Conservation (phyloP, 2,888 invertebrate genomes). For the Tortricodes alternella region DNA sequence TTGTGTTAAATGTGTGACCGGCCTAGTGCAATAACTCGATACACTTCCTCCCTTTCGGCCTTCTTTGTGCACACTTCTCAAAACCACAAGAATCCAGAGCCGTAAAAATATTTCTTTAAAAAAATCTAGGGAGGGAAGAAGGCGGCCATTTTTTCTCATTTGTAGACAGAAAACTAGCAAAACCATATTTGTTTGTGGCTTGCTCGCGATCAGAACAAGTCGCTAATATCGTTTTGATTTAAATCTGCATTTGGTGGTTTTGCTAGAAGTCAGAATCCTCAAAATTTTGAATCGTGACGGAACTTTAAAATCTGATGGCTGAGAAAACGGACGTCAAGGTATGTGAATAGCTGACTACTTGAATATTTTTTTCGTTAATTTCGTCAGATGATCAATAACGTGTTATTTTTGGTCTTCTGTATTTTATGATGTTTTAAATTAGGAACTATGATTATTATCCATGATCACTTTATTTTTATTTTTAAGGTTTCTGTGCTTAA, state of each 20-base stretch:
- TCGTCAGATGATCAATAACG: constrained; percentile 16
- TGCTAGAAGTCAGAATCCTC: not conserved
- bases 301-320: constrained; percentile 52
- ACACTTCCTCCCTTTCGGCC: no score
- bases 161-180: constrained; percentile 13
- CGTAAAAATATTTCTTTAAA: not conserved
- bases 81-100: no score
- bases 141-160: constrained; percentile 26
- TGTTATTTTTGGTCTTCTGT: not conserved
- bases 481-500: no score
- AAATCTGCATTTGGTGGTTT: not conserved
- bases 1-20: no score
- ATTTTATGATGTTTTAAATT: not conserved
- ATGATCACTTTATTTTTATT: no score
- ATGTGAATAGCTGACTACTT: constrained; percentile 37
- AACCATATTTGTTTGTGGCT: constrained; percentile 19
- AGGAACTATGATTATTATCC: no score
- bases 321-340: constrained; percentile 66
- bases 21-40: no score
- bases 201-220: constrained; percentile 4
- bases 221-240: not conserved
- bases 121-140: constrained; percentile 4
- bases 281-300: constrained; percentile 11
- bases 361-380: constrained; percentile 13
- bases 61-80: no score